These are phyloP conservation scores for Amorpha juglandis DNA, from an alignment of 2,888 invertebrate species.

Conservation along the genomic window DNA sequence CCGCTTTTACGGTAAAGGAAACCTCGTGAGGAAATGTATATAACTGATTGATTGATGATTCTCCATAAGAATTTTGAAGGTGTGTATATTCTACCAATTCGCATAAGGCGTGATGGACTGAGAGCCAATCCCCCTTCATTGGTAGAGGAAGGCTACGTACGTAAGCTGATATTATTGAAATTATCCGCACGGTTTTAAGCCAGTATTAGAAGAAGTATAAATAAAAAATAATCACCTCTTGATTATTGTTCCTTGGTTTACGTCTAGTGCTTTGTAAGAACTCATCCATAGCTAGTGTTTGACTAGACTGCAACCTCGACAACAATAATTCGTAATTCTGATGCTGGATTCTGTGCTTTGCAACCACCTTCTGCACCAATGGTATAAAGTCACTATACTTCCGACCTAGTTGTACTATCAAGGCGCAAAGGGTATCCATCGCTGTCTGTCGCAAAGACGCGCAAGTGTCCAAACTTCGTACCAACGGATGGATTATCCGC, in stretches of 20 bases:
- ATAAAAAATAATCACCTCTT: constrained; percentile 81
- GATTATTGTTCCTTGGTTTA: constrained; percentile 87
- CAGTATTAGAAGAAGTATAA: too few relatives aligned
- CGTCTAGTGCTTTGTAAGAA: constrained; percentile 86
- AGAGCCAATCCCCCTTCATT: too few relatives aligned
- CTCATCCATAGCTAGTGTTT: constrained; percentile 86
- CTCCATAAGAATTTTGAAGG: too few relatives aligned
- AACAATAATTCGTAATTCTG: constrained; percentile 91
- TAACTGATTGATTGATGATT: too few relatives aligned
- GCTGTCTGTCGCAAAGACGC: constrained; percentile 90
- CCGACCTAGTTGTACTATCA: constrained; percentile 94
- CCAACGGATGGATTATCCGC: constrained; percentile 96
- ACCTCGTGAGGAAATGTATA: too few relatives aligned
- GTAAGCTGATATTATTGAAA: too few relatives aligned
- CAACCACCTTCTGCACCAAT: constrained; percentile 92
- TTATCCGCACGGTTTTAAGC: too few relatives aligned
- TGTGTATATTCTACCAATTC: too few relatives aligned
- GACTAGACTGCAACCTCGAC: constrained; percentile 84
- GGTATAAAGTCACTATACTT: constrained; percentile 97
- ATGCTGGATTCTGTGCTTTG: constrained; percentile 91
- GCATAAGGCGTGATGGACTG: too few relatives aligned
- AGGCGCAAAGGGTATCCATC: constrained; percentile 95
- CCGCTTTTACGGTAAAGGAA: too few relatives aligned
- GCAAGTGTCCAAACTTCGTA: constrained; percentile 92
- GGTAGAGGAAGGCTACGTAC: too few relatives aligned